These are phyloP conservation scores for Cariama cristata DNA, from an alignment of 2,113 vertebrate species.

Conservation along the genomic window DNA sequence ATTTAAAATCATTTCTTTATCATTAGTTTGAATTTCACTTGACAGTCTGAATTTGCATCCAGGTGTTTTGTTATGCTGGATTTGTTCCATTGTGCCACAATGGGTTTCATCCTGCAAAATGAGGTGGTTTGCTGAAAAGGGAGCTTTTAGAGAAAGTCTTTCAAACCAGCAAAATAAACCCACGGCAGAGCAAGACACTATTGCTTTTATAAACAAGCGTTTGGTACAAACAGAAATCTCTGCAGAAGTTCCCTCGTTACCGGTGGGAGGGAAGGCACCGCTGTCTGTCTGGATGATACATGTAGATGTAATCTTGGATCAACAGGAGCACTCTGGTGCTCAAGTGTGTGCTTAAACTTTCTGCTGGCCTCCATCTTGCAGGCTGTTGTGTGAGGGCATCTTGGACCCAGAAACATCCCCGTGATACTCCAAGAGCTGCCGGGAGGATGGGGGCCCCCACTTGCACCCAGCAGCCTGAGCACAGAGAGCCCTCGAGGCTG, in stretches of 20 bases:
- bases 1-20: not conserved
- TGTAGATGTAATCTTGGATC: not conserved
- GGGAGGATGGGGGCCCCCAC: not conserved
- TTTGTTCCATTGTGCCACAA: not conserved
- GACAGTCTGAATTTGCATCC: not conserved
- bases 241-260: not conserved
- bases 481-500: not conserved
- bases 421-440: not conserved
- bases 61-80: not conserved
- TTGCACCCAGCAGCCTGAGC: not conserved
- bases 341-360: not conserved
- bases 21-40: not conserved
- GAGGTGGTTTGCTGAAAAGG: not conserved
- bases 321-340: fast-evolving
- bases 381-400: not conserved
- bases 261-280: not conserved
- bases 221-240: not conserved
- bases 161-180: not conserved
- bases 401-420: not conserved
- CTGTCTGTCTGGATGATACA: fast-evolving
- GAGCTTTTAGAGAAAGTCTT: not conserved
- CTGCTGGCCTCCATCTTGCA: not conserved
- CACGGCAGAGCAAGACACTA: not conserved
- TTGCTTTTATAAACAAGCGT: not conserved
- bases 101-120: not conserved